These are phyloP conservation scores for human DNA, from an alignment of 2,113 vertebrate genomes.

Conservation along the genomic window GRCh38 chr5:11637501-11638000, in stretches of 20 bases:
- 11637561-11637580: background rate
- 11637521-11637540: background rate
- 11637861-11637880: background rate
- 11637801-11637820: background rate
- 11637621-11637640: background rate
- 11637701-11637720: background rate
- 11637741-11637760: background rate
- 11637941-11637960: background rate
- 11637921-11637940: slow-evolving; percentile 31
- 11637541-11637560: background rate
- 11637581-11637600: background rate
- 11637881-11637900: background rate
- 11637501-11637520: background rate
- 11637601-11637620: background rate
- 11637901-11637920: background rate
- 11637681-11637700: background rate
- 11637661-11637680: background rate
- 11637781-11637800: background rate
- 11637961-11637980: slow-evolving; percentile 43
- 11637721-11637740: background rate
- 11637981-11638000: slow-evolving; percentile 42
- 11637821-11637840: background rate
- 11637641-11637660: background rate
- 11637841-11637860: background rate
- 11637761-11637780: background rate